These are phyloP conservation scores for Phrynocephalus versicolor DNA, from an alignment of 2,113 vertebrate species.

Conservation along the genomic window DNA sequence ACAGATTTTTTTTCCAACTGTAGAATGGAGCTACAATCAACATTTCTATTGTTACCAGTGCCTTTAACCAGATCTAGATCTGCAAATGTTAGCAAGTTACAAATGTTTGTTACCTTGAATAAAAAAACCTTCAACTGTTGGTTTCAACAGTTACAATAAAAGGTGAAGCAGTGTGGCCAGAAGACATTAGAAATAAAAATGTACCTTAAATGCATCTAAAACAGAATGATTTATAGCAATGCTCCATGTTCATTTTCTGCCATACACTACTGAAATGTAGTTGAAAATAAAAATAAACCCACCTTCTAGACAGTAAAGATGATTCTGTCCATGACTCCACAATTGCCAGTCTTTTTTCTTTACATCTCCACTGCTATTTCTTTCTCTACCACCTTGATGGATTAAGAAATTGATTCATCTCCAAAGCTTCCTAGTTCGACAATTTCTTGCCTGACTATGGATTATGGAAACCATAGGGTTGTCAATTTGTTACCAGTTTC, in stretches of 20 bases:
- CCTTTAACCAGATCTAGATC: not conserved
- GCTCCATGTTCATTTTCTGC: not conserved
- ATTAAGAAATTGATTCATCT: not conserved
- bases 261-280: not conserved
- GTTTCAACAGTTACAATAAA: not conserved
- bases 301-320: not conserved
- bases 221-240: not conserved
- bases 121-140: not conserved
- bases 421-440: not conserved
- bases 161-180: not conserved
- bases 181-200: not conserved
- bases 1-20: not conserved
- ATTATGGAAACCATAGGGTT: not conserved
- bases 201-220: not conserved
- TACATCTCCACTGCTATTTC: not conserved
- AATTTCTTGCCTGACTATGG: not conserved
- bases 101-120: not conserved
- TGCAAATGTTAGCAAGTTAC: not conserved
- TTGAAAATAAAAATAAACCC: not conserved
- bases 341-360: not conserved
- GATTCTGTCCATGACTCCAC: not conserved
- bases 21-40: not conserved
- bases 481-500: not conserved
- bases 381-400: not conserved
- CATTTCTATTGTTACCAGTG: not conserved